phyloP scores from a whole-genome alignment of 2,888 invertebrate species.

The Nymphalis urticae region DNA sequence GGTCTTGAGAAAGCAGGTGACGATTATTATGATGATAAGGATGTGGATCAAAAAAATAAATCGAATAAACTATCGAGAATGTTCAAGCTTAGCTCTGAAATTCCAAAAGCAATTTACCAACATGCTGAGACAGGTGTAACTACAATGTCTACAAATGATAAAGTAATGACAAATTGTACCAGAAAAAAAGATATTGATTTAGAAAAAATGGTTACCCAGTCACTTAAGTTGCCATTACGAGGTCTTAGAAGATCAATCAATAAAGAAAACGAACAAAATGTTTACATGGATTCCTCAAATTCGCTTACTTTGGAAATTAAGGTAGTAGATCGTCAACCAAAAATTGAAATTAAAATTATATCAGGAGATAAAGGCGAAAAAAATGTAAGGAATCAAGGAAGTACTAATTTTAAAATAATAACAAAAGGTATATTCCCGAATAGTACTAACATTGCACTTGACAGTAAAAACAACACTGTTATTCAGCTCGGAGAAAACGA shows the following conservation, averaged over 20 bases:
- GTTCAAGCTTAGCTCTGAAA: neutral
- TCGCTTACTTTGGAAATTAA: constrained; percentile 52
- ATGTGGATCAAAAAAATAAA: neutral
- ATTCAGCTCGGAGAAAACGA: constrained; percentile 10
- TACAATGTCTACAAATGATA: neutral
- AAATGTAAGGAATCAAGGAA: neutral
- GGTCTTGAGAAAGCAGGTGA: constrained; percentile 41
- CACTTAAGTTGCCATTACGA: constrained; percentile 41
- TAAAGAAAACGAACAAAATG: constrained; percentile 21
- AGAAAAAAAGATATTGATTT: neutral
- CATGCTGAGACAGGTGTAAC: neutral
- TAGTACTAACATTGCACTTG: neutral
- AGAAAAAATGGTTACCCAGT: constrained; percentile 6
- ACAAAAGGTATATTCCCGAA: constrained; percentile 6
- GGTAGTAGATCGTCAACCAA: constrained; percentile 46
- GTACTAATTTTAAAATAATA: constrained; percentile 14
- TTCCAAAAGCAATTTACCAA: neutral
- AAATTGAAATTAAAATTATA: constrained; percentile 54
- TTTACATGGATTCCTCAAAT: constrained; percentile 5
- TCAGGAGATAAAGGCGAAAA: constrained; percentile 30
- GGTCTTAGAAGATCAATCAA: constrained; percentile 49
- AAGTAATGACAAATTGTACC: constrained; percentile 13
- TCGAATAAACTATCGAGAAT: neutral
- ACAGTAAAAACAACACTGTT: constrained; percentile 1
- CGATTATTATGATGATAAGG: constrained; percentile 16